These are phyloP conservation scores for Indri indri DNA, from an alignment of 2,113 vertebrate genomes.

Conservation along the genomic window DNA sequence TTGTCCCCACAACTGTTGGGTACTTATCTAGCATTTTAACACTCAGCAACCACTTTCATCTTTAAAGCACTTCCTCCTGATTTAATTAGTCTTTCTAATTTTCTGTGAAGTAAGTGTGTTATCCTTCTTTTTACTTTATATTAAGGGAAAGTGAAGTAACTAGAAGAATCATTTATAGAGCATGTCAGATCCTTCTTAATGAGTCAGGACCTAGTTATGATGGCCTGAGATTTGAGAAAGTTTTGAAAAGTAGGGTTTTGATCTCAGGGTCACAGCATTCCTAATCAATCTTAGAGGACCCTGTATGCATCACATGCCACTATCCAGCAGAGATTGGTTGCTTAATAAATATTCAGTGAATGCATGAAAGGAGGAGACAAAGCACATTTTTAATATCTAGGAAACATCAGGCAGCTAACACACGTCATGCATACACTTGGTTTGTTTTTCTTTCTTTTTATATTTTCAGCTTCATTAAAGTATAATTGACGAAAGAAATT, in stretches of 20 bases:
- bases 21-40: slow-evolving; percentile 4
- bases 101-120: neutral
- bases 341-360: neutral
- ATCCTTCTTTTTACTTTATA: neutral
- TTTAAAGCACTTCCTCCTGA: slow-evolving; percentile 35
- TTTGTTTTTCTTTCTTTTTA: neutral
- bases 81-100: slow-evolving; percentile 50
- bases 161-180: neutral
- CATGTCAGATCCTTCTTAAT: neutral
- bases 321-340: neutral
- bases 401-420: neutral
- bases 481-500: neutral
- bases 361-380: neutral
- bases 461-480: neutral
- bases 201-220: neutral
- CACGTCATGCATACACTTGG: neutral
- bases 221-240: neutral
- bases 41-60: slow-evolving; percentile 10
- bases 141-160: slow-evolving; percentile 9
- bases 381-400: neutral
- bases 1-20: neutral
- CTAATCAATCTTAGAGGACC: neutral
- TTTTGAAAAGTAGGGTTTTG: neutral
- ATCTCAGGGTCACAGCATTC: neutral
- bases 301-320: neutral